Base-by-base conservation (phyloP, 2,113 vertebrate species). In the Candoia aspera region DNA sequence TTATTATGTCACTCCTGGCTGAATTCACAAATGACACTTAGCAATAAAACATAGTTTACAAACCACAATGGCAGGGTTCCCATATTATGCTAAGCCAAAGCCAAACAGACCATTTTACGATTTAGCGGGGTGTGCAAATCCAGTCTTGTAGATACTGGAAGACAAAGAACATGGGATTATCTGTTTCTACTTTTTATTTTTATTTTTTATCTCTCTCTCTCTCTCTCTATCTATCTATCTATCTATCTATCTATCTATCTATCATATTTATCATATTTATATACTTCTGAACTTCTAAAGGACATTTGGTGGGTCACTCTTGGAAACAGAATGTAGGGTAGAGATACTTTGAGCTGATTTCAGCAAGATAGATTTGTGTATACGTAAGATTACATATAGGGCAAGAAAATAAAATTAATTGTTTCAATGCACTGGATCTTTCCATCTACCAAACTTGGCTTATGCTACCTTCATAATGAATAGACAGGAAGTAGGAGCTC, bases 391-490 rank as follows among this genome's bases (percentile, higher is more conserved):
- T 73, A 12, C 42, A 21, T 60, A 23, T 6, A 84, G n/a, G 8
- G 17, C 26, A 60, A 90, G 23, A 12, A 91, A 87, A 87, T 23
- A 73, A 91, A 68, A 87, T 42, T 21, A 85, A 86, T 73, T 55
- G 21, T 68, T 91, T 26, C 84, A 86, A 73, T 29, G 49, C 42
- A n/a, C 33, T 11, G 15, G 54, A n/a, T 87, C 24, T 58, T 91
- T 91, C 37, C 49, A 68, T 23, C 1, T 24, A 60, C 8, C 95
- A 95, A 95, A 55, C 8, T 49, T 57, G 86, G 68, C 73, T 60
- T 91, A 53, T 83, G 68, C 42, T 3, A 49, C 84, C 94, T 91
- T 92, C 89, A 93, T 92, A 93, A 94, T 84, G 92, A 93, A 91
- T 94, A 86, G 12, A 83, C 23, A 24, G 8, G 54, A 60, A 29